These are phyloP conservation scores for Cassiopea andromeda DNA, from an alignment of 30 jellyfish, hydroid and myxozoan species.

Conservation along the genomic window DNA sequence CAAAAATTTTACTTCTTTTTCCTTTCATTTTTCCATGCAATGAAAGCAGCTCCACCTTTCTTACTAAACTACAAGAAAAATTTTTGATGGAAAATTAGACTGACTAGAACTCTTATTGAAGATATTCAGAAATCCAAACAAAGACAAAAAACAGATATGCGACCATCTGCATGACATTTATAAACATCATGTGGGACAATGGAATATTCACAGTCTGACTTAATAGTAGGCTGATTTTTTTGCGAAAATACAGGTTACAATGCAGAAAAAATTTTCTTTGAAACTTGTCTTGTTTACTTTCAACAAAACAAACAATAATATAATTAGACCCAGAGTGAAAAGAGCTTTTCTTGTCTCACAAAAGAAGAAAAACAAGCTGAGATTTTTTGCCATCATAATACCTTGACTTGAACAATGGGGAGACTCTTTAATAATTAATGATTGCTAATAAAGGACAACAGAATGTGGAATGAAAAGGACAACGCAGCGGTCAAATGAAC, in stretches of 20 bases:
- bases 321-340: background rate
- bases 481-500: background rate
- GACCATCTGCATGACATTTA: no score
- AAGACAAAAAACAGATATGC: no score
- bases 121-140: no score
- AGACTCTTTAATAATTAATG: background rate
- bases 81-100: background rate
- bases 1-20: slow-evolving; percentile 74
- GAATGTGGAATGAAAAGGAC: background rate
- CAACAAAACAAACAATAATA: no score
- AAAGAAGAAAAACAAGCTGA: background rate
- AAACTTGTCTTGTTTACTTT: background rate
- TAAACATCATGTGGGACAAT: no score
- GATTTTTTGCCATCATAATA: background rate
- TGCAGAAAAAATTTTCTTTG: background rate
- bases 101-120: background rate
- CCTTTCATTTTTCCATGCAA: slow-evolving; percentile 96
- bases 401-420: background rate
- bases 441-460: background rate
- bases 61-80: slow-evolving; percentile 46
- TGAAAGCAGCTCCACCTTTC: slow-evolving; percentile 67
- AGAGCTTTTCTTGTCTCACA: background rate
- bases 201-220: no score
- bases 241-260: no score
- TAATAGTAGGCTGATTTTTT: no score